Conservation (phyloP, 2,888 invertebrate genomes). For the Bruchidius siliquastri region DNA sequence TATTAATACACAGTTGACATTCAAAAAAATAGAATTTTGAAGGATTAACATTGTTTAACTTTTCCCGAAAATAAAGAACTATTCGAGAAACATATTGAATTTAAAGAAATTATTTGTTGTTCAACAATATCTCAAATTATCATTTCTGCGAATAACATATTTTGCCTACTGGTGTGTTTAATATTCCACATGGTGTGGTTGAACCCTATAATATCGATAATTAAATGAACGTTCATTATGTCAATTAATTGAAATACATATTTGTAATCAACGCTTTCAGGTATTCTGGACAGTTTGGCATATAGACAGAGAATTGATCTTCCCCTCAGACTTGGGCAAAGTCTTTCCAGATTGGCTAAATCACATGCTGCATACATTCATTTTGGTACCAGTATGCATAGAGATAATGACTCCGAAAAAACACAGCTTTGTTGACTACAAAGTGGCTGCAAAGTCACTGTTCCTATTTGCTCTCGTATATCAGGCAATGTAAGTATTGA, state of each 20-base stretch:
- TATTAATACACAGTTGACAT: no score
- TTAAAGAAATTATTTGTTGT: no score
- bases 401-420: slow-evolving; percentile 45
- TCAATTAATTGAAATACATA: not conserved
- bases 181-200: no score
- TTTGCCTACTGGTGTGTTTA: no score
- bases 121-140: no score
- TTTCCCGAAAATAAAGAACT: no score
- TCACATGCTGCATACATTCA: slow-evolving; percentile 56
- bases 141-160: no score
- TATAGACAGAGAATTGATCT: slow-evolving; percentile 55
- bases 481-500: slow-evolving; percentile 19
- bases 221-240: no score
- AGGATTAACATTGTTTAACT: no score
- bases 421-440: slow-evolving; percentile 19
- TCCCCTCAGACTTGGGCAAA: slow-evolving; percentile 51
- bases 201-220: no score
- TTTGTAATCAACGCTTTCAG: slow-evolving; percentile 18
- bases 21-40: no score
- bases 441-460: slow-evolving; percentile 10
- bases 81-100: no score
- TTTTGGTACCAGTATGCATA: slow-evolving; percentile 47
- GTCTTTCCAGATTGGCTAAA: slow-evolving; percentile 57
- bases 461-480: slow-evolving; percentile 14
- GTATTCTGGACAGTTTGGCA: slow-evolving; percentile 55